phyloP scores from a whole-genome alignment of 2,797 vertebrate genomes.

The Cryptoblepharus egeriae region DNA sequence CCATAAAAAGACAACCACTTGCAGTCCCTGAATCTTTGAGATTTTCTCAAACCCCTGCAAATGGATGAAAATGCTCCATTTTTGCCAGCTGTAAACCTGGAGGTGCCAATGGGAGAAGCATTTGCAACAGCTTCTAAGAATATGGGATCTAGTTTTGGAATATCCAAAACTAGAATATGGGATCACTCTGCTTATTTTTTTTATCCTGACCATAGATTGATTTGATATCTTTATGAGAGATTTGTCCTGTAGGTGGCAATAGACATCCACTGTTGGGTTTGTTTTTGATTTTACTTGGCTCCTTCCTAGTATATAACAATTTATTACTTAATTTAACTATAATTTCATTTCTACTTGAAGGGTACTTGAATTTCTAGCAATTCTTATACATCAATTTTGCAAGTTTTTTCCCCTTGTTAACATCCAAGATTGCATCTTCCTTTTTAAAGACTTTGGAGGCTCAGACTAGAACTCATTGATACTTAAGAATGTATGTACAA shows the following conservation, averaged over 20 bases:
- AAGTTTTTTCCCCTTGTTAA: background rate
- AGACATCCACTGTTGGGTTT: background rate
- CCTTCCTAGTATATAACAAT: background rate
- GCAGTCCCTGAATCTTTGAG: too few relatives aligned
- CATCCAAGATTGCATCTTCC: background rate
- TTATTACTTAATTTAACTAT: too few relatives aligned
- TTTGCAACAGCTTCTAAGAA: too few relatives aligned
- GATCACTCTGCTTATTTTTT: background rate
- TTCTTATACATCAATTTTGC: background rate
- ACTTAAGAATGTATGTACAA: too few relatives aligned
- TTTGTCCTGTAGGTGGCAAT: slow-evolving; percentile 57
- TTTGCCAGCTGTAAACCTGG: too few relatives aligned
- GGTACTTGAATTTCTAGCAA: background rate
- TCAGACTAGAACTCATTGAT: background rate
- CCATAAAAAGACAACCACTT: too few relatives aligned
- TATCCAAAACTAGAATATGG: too few relatives aligned
- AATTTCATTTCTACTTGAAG: fast-evolving
- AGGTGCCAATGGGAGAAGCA: too few relatives aligned
- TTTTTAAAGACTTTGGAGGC: background rate
- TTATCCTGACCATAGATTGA: background rate
- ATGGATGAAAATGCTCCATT: too few relatives aligned
- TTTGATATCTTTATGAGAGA: background rate
- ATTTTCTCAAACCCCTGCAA: too few relatives aligned
- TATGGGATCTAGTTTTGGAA: too few relatives aligned
- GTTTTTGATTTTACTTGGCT: background rate